A percentile compares a stretch with the other conserved stretches of the same genome.
These are phyloP conservation scores for Candoia aspera DNA, from an alignment of 2,113 vertebrate genomes.

Conservation along the genomic window DNA sequence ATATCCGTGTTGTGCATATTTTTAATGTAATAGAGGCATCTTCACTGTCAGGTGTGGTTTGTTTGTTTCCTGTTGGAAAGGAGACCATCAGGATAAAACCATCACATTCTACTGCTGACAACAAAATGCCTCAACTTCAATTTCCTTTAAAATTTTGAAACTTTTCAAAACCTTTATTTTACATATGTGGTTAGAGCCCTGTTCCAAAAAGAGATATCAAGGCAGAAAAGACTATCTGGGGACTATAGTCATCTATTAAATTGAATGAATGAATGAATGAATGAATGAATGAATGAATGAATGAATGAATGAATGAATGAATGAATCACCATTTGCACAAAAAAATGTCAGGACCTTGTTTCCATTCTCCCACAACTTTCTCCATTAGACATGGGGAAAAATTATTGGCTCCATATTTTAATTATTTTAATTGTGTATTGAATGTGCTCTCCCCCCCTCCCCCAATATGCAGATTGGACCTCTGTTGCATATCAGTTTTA, in stretches of 20 bases:
- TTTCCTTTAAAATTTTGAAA: constrained; percentile 28
- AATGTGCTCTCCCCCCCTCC: not conserved
- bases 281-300: not conserved
- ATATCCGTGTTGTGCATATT: constrained; percentile 67
- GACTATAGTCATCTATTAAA: not conserved
- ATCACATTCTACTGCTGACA: constrained; percentile 31
- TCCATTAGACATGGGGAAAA: not conserved
- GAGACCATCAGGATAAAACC: constrained; percentile 53
- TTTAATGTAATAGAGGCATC: constrained; percentile 60
- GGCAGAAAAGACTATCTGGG: not conserved
- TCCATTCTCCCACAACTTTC: not conserved
- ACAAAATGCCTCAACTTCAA: constrained; percentile 16
- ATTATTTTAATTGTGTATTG: not conserved
- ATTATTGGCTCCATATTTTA: not conserved
- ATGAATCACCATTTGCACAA: not conserved
- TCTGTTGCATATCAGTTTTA: not conserved
- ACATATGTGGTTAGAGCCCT: not conserved
- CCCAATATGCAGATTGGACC: not conserved
- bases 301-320: not conserved
- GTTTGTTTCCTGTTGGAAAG: constrained; percentile 53
- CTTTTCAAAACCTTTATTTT: not conserved
- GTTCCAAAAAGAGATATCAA: not conserved
- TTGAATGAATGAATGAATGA: not conserved
- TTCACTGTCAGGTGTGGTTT: constrained; percentile 62
- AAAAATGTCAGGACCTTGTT: not conserved